Base-by-base conservation (phyloP, 2,888 invertebrate genomes). In the Phymatocera aterrima region DNA sequence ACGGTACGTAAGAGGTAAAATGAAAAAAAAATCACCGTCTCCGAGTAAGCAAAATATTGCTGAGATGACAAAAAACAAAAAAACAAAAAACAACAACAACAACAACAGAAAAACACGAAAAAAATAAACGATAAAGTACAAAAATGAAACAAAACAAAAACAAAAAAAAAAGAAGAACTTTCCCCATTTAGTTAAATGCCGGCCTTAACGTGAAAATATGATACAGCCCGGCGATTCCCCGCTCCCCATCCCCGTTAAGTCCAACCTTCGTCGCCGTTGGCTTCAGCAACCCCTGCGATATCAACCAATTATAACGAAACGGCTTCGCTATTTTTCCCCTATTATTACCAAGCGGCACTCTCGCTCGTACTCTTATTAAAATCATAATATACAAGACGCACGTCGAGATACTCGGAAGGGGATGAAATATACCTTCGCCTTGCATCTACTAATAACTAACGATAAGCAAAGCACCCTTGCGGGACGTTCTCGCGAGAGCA, bases 361-460 rank as follows among this genome's bases (percentile, higher is more conserved):
- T 78, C 78, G 60, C 77, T n/a, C 60, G 60, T 60, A 24, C 78
- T 79, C 85, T 86, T 87, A 88, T 89, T 88, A 88, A 87, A 88
- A 88, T 87, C 88, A 88, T 89, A 89, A 89, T 89, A n/a, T n/a
- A 88, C 88, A 88, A 43, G 72, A 34, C 72, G 72, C 72, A 51
- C 31, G 51, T 72, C 18, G 24, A n/a, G 21, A 21, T n/a, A 31
- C 31, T 18, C 18, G 21, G 8, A 70, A 24, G 48, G 34, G 72
- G 34, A 37, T 18, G 31, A 51, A 72, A 18, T 21, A 51, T 10
- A 68, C 40, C 24, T 68, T 46, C 8, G 10, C 24, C 68, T 28
- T 1, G 37, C 61, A 18, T 18, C 61, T 18, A 3, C 37, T 21
- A 24, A n/a, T n/a, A n/a, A n/a, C n/a, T n/a, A n/a, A n/a, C n/a